Conservation (phyloP, 1,140 invertebrate species). For the Tetraneura akinire region DNA sequence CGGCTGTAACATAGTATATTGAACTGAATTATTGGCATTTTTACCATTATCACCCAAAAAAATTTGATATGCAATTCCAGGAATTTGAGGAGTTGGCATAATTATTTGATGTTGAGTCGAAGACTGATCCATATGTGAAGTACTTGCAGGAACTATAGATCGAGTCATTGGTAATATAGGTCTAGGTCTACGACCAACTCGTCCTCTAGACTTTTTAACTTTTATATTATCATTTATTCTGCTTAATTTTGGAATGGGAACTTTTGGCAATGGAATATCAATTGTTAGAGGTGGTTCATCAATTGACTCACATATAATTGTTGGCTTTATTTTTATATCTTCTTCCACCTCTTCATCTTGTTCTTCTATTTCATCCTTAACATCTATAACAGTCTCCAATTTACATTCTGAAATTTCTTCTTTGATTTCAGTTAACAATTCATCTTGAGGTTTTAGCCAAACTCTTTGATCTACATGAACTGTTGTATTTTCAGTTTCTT, state of each 20-base stretch:
- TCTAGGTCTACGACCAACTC: constrained; percentile 36
- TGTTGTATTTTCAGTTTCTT: not conserved
- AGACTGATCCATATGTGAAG: not conserved
- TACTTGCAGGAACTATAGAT: not conserved
- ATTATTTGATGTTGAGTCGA: constrained; percentile 22
- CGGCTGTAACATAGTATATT: constrained; percentile 36
- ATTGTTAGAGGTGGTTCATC: not conserved
- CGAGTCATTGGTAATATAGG: constrained; percentile 30
- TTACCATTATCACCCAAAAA: constrained; percentile 5
- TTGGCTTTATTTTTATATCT: not conserved
- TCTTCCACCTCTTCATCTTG: constrained; percentile 14
- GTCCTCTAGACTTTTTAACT: not conserved
- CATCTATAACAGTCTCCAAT: not conserved
- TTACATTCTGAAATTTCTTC: not conserved
- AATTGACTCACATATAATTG: not conserved
- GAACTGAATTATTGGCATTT: constrained; percentile 31
- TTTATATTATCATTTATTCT: not conserved
- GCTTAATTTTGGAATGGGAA: not conserved
- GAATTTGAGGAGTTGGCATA: constrained; percentile 28
- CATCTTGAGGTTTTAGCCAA: constrained; percentile 15
- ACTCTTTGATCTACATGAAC: constrained; percentile 16
- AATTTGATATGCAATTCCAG: constrained; percentile 45
- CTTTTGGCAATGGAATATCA: constrained; percentile 2
- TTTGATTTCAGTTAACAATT: constrained; percentile 32
- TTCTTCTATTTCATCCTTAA: constrained; percentile 38